A percentile compares a stretch with the other conserved stretches of the same genome.
These are phyloP conservation scores for Malurus splendens DNA, from an alignment of 2,797 vertebrate species.

Conservation along the genomic window DNA sequence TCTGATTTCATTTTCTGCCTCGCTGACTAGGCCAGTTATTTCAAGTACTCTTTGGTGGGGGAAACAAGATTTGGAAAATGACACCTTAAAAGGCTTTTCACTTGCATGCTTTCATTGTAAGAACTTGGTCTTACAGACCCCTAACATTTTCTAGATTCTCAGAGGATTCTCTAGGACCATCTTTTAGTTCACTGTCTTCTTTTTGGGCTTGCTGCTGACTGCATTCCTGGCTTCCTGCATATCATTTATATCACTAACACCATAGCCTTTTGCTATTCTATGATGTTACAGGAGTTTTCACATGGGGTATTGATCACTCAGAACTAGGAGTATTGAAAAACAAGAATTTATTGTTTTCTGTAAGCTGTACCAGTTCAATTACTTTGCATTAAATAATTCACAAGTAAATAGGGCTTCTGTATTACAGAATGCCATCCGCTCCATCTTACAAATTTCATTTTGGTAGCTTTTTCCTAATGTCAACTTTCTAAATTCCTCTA, in stretches of 20 bases:
- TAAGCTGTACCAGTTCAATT: not conserved
- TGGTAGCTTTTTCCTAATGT: not conserved
- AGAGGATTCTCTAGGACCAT: not conserved
- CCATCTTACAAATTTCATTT: not conserved
- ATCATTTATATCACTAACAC: not conserved
- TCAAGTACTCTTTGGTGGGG: not conserved
- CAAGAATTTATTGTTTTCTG: not conserved
- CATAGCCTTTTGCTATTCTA: not conserved
- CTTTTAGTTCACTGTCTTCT: fast-evolving
- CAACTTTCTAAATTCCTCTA: not conserved
- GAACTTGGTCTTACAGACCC: not conserved
- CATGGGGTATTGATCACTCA: not conserved
- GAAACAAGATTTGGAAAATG: not conserved
- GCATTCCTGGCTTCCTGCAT: not conserved
- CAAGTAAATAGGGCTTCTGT: not conserved
- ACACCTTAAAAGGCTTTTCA: not conserved
- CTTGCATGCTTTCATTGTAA: not conserved
- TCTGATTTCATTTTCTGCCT: not conserved
- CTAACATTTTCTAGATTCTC: not conserved
- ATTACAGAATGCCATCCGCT: not conserved
- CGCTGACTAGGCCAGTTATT: not conserved
- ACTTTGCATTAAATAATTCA: conserved; percentile 5
- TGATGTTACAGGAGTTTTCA: not conserved
- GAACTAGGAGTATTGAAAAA: not conserved
- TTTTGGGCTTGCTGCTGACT: not conserved